Conservation (phyloP, 2,113 vertebrate genomes). For the Orthochromis indermauri region DNA sequence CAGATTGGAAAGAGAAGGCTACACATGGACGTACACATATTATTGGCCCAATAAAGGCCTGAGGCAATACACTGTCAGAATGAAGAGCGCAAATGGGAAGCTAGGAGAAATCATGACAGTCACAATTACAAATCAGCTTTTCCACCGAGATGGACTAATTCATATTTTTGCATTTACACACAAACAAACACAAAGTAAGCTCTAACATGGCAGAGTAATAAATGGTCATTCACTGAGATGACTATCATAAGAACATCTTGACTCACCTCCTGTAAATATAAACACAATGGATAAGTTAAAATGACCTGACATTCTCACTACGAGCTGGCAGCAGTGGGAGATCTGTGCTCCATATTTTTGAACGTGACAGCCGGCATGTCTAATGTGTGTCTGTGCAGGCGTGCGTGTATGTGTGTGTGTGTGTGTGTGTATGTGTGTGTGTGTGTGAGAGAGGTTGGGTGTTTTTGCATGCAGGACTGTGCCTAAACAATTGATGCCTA, state of each 20-base stretch:
- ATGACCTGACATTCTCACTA: background rate
- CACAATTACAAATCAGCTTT: background rate
- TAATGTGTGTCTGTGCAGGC: background rate
- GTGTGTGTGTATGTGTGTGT: background rate
- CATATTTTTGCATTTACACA: background rate
- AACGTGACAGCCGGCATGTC: background rate
- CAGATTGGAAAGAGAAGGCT: background rate
- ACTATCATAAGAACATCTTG: background rate
- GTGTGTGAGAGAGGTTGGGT: background rate
- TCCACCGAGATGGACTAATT: conserved; percentile 2
- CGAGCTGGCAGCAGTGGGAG: background rate
- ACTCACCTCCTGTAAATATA: background rate
- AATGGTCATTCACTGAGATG: conserved; percentile 8
- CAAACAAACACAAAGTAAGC: background rate
- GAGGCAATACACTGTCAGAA: background rate
- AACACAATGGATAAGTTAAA: background rate
- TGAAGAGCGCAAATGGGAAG: conserved; percentile 3
- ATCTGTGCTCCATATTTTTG: background rate
- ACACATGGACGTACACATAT: background rate
- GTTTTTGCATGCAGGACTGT: background rate
- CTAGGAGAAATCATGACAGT: background rate
- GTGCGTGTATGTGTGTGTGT: background rate
- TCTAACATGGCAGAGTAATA: background rate
- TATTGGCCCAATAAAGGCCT: conserved; percentile 1
- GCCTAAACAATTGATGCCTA: background rate